Evolutionary conservation across 2,888 invertebrate species (phyloP).

Genomic region (Rapana venosa): DNA sequence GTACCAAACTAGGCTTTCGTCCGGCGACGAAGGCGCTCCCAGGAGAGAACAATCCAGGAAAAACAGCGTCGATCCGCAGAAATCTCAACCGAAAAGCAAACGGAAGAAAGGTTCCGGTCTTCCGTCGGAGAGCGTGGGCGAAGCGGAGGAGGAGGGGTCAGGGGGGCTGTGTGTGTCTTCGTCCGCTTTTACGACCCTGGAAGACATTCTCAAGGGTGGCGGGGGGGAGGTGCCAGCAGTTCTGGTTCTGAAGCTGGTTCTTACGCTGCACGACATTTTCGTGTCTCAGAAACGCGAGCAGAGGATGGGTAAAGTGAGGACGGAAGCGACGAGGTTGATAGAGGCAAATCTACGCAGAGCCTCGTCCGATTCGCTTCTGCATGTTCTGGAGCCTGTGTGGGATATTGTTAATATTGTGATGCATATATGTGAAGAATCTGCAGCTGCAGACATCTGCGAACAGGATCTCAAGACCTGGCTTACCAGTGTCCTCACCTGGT

Average conservation of each 20-base stretch:
- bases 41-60: background rate
- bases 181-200: background rate
- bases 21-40: background rate
- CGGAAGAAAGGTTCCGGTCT: background rate
- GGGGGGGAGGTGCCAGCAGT: background rate
- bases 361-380: background rate
- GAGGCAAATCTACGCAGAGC: background rate
- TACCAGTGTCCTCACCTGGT: background rate
- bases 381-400: background rate
- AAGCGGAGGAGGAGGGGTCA: background rate
- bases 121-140: background rate
- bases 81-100: background rate
- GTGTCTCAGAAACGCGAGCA: background rate
- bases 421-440: background rate
- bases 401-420: background rate
- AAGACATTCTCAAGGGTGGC: background rate
- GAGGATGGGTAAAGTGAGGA: background rate
- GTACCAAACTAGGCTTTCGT: background rate
- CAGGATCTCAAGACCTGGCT: background rate
- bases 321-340: background rate
- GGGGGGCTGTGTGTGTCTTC: background rate
- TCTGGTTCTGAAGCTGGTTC: background rate
- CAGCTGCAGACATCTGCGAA: background rate
- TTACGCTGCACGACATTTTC: background rate
- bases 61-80: background rate